A percentile compares a stretch with the other conserved stretches of the same genome.
Evolutionary conservation across 2,888 invertebrate genomes (phyloP).

Genomic region (Globia sparganii): DNA sequence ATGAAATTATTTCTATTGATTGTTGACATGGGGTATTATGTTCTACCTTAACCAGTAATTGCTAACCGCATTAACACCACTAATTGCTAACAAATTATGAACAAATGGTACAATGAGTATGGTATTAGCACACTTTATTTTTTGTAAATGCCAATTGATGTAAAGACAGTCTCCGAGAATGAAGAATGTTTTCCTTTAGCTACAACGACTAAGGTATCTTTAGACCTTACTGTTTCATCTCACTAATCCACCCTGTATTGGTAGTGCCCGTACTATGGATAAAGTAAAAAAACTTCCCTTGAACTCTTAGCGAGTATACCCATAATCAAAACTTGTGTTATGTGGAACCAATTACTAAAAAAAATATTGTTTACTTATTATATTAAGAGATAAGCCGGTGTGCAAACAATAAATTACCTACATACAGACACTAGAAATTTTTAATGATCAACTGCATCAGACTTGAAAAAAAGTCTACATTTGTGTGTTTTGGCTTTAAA

Average conservation of each 20-base stretch:
- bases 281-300: slow-evolving; percentile 20
- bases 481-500: background rate
- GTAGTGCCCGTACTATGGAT: background rate
- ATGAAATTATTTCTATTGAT: slow-evolving; percentile 9
- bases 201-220: background rate
- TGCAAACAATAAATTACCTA: background rate
- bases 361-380: background rate
- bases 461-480: background rate
- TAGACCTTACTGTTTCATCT: background rate
- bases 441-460: background rate
- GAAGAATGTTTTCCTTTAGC: background rate
- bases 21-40: background rate
- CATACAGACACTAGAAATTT: background rate
- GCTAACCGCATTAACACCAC: background rate
- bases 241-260: slow-evolving; percentile 1
- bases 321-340: slow-evolving; percentile 12
- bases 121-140: background rate
- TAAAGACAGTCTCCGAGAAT: background rate
- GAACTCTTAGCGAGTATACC: slow-evolving; percentile 12
- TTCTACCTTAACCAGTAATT: slow-evolving; percentile 1
- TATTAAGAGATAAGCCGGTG: background rate
- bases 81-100: background rate
- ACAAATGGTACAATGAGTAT: background rate
- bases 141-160: background rate
- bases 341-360: slow-evolving; percentile 57